phyloP scores from a whole-genome alignment of 2,113 vertebrate genomes.

The Tetraodon nigroviridis region DNA sequence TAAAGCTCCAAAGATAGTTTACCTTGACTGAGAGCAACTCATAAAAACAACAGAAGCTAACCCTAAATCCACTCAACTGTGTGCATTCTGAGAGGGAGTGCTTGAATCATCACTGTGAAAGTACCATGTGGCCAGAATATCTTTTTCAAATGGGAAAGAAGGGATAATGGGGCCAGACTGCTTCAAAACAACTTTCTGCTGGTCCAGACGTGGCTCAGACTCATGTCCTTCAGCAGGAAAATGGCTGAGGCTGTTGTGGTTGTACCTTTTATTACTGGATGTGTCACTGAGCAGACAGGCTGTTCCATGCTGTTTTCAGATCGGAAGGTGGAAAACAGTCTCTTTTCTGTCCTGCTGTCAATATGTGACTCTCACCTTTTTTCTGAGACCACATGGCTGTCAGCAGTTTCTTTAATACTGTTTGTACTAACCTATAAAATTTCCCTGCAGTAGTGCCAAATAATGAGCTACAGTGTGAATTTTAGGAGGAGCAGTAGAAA shows the following conservation, averaged over 20 bases:
- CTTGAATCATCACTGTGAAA: too few relatives aligned
- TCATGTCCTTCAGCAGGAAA: slow-evolving; percentile 23
- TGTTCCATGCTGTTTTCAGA: slow-evolving; percentile 33
- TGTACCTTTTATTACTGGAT: slow-evolving; percentile 31
- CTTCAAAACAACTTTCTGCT: slow-evolving; percentile 5
- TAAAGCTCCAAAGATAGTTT: too few relatives aligned
- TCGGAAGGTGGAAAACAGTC: slow-evolving; percentile 39
- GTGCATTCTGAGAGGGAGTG: too few relatives aligned
- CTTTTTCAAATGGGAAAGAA: background rate
- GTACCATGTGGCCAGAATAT: too few relatives aligned
- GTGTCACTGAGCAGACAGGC: slow-evolving; percentile 12
- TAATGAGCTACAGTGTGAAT: background rate
- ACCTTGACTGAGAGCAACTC: too few relatives aligned
- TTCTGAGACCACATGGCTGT: slow-evolving; percentile 43
- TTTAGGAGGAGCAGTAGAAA: background rate
- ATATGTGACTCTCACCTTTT: slow-evolving; percentile 41
- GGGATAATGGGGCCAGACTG: background rate
- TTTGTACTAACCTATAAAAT: slow-evolving; percentile 16
- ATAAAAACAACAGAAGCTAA: too few relatives aligned
- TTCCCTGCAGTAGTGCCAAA: background rate
- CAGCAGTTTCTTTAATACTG: slow-evolving; percentile 18
- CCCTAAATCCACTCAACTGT: too few relatives aligned
- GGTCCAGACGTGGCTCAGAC: slow-evolving; percentile 15
- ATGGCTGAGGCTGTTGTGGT: slow-evolving; percentile 21
- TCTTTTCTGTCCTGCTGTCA: slow-evolving; percentile 34